A percentile compares a stretch with the other conserved stretches of the same genome.
Conservation (phyloP, 2,797 vertebrate genomes). For the Galaxias olidus region DNA sequence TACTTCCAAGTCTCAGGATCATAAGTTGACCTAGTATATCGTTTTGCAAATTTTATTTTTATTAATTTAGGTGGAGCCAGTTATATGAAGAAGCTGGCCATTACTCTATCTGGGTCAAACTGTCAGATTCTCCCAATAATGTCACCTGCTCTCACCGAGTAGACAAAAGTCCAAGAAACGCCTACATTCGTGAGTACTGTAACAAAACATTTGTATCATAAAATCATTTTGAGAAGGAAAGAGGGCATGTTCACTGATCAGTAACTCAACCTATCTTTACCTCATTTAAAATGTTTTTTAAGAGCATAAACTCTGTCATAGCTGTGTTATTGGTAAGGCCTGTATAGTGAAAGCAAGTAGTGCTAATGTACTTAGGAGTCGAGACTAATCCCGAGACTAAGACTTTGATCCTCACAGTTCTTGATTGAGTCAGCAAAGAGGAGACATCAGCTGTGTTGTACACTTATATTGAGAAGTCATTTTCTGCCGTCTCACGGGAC, state of each 20-base stretch:
- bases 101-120: constrained; percentile 72
- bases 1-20: too few relatives aligned
- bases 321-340: too few relatives aligned
- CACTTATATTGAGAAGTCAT: constrained; percentile 49
- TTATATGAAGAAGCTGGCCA: constrained; percentile 73
- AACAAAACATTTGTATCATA: neutral
- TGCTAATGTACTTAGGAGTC: constrained; percentile 19
- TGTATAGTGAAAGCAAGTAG: too few relatives aligned
- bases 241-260: too few relatives aligned
- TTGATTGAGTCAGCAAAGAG: constrained; percentile 66
- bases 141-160: constrained; percentile 56
- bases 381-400: neutral
- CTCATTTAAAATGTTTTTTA: too few relatives aligned
- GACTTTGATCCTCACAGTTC: constrained; percentile 48
- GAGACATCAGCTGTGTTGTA: constrained; percentile 50
- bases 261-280: too few relatives aligned
- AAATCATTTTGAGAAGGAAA: neutral
- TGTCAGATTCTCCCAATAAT: constrained; percentile 27
- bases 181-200: constrained; percentile 66
- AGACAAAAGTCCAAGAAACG: constrained; percentile 60
- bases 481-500: constrained; percentile 64
- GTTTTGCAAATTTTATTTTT: constrained; percentile 47
- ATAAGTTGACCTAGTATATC: too few relatives aligned
- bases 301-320: too few relatives aligned
- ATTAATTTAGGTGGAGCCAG: constrained; percentile 69